These are phyloP conservation scores for Arnoldichthys spilopterus DNA, from an alignment of 2,797 vertebrate species.

Conservation along the genomic window DNA sequence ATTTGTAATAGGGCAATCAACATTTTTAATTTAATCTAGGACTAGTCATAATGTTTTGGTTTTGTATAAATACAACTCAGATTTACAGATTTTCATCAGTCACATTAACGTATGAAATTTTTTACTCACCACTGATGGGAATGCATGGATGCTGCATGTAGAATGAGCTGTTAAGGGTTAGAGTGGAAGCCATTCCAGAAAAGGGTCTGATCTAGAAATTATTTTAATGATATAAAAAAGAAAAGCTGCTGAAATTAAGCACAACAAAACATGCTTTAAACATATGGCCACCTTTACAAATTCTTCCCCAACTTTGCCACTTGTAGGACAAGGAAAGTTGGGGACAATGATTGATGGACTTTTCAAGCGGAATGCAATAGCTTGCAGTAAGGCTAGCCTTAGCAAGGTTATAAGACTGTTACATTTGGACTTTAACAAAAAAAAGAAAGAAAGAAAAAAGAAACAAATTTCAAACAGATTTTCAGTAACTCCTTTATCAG, in stretches of 20 bases:
- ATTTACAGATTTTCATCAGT: constrained; percentile 6
- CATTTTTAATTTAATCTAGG: too few relatives aligned
- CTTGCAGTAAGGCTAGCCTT: too few relatives aligned
- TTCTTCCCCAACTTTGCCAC: neutral
- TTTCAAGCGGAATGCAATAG: too few relatives aligned
- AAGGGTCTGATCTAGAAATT: constrained; percentile 72
- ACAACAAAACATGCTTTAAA: neutral
- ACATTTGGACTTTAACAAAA: too few relatives aligned
- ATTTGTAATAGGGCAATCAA: too few relatives aligned
- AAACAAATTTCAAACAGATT: too few relatives aligned
- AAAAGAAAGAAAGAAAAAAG: too few relatives aligned
- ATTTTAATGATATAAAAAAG: neutral
- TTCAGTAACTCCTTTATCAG: too few relatives aligned
- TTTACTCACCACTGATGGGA: constrained; percentile 83
- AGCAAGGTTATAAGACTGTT: too few relatives aligned
- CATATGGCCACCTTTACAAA: neutral
- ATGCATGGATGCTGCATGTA: constrained; percentile 82
- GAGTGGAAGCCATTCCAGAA: constrained; percentile 72
- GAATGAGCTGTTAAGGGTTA: constrained; percentile 77
- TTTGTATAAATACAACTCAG: neutral
- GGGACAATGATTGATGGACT: too few relatives aligned
- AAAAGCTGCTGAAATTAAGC: neutral
- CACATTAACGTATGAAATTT: neutral
- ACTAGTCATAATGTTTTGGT: too few relatives aligned
- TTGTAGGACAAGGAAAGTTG: too few relatives aligned